Base-by-base conservation (phyloP, 2,888 invertebrate genomes). In the Toxonevra muliebris region DNA sequence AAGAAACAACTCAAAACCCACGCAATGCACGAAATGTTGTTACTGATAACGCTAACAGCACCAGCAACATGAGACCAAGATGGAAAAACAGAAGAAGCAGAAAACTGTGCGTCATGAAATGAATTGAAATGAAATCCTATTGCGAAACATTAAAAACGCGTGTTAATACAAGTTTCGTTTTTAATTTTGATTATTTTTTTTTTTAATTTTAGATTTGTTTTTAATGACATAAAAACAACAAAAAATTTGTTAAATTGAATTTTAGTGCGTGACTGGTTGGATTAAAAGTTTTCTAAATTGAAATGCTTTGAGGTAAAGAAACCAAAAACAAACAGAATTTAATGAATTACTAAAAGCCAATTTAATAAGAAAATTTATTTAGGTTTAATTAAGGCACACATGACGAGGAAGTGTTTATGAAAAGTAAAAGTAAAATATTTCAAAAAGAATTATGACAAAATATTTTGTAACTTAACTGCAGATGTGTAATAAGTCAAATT, bases 21-120 rank as follows among this genome's bases (percentile, higher is more conserved):
- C 65, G 65, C 65, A 58, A 58, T 2, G 65, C 65, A 65, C 65
- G 65, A 65, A 57, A 58, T 65, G 57, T 30, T 58, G 17, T n/a
- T 48, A 30, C 55, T 10, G 63, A 40, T 63, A 20, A 55, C 17
- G 58, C 57, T 58, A 48, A 20, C 13, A 11, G 19, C 15, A 43
- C 41, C 40, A 62, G 43, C 53, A 62, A 62, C 48, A 43, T 55
- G 55, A 54, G 45, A 43, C 19, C 43, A 55, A 43, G 15, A 30
- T 7, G 30, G 7, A 30, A 7, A 4, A 30, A 7, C 30, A 30
- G 30, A 30, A 30, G n/a, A 30, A 30, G 30, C 30, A 30, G 30
- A 30, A 30, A 30, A 30, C 30, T 30, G 30, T 30, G 30, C 30
- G 30, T 30, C 30, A 30, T 30, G 30, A 30, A 30, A 4, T 30